Base-by-base conservation (phyloP, 2,888 invertebrate genomes). In the Heliothis peltigera region DNA sequence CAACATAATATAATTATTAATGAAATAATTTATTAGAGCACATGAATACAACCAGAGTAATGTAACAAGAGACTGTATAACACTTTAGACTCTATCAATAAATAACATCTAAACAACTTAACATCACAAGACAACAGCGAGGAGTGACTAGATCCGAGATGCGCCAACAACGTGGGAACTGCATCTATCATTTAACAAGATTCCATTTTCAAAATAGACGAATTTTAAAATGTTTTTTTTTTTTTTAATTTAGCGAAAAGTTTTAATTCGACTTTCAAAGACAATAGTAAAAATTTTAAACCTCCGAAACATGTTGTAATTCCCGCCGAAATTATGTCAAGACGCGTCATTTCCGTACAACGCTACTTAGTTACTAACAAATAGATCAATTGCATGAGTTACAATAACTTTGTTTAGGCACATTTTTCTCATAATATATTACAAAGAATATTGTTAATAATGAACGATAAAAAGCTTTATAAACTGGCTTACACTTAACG, bases 21-120 rank as follows among this genome's bases (percentile, higher is more conserved):
- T 79, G 82, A 91, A 90, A 93, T 91, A 88, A 86, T 92, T 92
- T 91, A 92, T 89, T 92, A 89, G 84, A 90, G 89, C 88, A 91
- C 90, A 91, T 87, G 87, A 88, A 88, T 90, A 94, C 90, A 92
- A 92, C 92, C 90, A 91, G 88, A 89, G 85, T 83, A 88, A 86
- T 86, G 80, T 87, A 94, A 93, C 92, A 92, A 91, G 90, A 89
- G 84, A 82, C 83, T 85, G 80, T 90, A 85, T 88, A 93, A 92
- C 90, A 89, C 83, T 84, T 88, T 90, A 91, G 81, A 91, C 84
- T 91, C 82, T 87, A 86, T 85, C 71, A 88, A 89, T 87, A 87
- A 84, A 89, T 84, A 91, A 90, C 84, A 84, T 77, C 76, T 84
- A 86, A 83, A 84, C 76, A 88, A 88, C 89, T 84, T 82, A 91